Conservation (phyloP, 2,797 vertebrate species). For the Tapera naevia region DNA sequence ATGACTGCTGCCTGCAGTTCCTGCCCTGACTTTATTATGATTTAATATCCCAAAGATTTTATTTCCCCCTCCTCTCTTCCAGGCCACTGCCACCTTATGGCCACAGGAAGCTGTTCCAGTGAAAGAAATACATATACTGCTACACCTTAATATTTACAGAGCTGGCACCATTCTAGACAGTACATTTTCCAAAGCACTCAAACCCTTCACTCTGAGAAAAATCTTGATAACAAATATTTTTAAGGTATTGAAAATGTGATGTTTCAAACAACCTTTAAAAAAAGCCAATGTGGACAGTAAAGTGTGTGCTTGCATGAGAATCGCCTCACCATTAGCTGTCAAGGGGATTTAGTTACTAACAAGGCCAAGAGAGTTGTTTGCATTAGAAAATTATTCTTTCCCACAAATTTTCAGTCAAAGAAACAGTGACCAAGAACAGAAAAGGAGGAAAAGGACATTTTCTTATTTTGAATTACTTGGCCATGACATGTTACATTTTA, state of each 20-base stretch:
- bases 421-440: neutral
- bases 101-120: neutral
- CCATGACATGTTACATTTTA: neutral
- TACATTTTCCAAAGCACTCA: neutral
- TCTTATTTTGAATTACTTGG: neutral
- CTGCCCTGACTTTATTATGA: neutral
- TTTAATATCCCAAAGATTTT: neutral
- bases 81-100: constrained; percentile 25
- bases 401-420: neutral
- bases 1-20: neutral
- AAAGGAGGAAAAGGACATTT: neutral
- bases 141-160: neutral
- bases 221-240: neutral
- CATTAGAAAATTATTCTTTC: neutral
- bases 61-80: neutral
- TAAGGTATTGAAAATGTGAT: neutral
- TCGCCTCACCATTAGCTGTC: neutral
- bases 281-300: neutral
- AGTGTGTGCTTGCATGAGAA: neutral
- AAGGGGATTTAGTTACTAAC: neutral
- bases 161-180: neutral
- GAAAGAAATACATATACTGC: neutral
- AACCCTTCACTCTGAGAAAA: neutral
- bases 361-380: neutral
- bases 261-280: neutral